Base-by-base conservation (phyloP, 2,888 invertebrate species). In the Ptychoptera contaminata region DNA sequence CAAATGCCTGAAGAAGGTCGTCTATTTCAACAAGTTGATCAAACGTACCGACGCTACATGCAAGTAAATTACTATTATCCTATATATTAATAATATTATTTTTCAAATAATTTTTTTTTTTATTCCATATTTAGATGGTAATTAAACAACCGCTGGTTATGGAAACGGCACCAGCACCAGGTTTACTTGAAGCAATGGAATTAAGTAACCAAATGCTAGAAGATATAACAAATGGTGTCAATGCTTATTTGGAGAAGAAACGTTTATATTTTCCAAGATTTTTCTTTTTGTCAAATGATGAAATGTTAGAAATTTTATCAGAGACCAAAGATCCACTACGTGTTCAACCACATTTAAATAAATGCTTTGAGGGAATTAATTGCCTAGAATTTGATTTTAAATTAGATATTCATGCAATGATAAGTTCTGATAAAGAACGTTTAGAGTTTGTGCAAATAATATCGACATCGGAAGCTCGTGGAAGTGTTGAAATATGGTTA, bases 211-310 rank as follows among this genome's bases (percentile, higher is more conserved):
- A 63, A 29, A 64, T 73, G 41, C 58, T 81, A 37, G 79, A 80
- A 48, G 69, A 70, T 48, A 74, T 80, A 41, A 71, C 72, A 47
- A 70, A 70, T 48, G 77, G 77, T 1, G 71, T 81, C 1, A 73
- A 73, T 53, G 67, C 69, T 40, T 82, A 80, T 57, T 63, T 83
- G 46, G 76, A 80, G 55, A 71, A 73, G 56, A 77, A 79, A 53
- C 65, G 79, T 47, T 58, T 76, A 10, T 73, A 67, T 54, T 82
- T 82, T 57, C 74, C 81, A 11, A 74, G 83, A 51, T 79, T 85
- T 56, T 83, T 82, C 63, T 84, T 84, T 55, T 60, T 84, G 44
- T 80, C 82, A 1, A 81, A 84, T 58, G 75, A 77, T 51, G 82
- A 83, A 60, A 71, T 84, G 62, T 62, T 83, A 42, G 76, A 78